A percentile compares a stretch with the other conserved stretches of the same genome.
phyloP scores from a whole-genome alignment of 2,113 vertebrate species.

The Acanthisitta chloris region DNA sequence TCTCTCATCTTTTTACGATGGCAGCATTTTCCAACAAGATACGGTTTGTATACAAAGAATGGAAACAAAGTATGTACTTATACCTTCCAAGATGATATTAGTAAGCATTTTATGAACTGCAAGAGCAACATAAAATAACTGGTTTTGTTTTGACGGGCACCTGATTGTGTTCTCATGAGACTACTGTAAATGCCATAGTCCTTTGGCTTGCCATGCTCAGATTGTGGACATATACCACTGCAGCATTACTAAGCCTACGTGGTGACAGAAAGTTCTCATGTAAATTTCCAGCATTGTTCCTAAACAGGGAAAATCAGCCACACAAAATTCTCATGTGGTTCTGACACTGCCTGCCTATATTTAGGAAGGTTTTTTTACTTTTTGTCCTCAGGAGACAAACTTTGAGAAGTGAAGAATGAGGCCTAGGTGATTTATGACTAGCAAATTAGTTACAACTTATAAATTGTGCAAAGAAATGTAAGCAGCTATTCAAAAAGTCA shows the following conservation, averaged over 20 bases:
- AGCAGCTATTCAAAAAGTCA: neutral
- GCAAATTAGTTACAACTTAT: neutral
- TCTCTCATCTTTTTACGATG: neutral
- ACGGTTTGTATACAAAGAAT: neutral
- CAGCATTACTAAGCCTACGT: neutral
- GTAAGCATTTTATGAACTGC: neutral
- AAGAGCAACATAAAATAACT: neutral
- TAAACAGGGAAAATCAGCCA: neutral
- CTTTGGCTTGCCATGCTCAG: neutral
- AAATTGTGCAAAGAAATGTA: neutral
- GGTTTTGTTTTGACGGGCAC: neutral
- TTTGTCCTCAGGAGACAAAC: neutral
- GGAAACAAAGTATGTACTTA: neutral
- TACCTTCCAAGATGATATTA: rapidly evolving
- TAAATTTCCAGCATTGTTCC: neutral
- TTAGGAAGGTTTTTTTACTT: neutral
- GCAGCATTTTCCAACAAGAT: neutral
- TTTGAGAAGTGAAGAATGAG: neutral
- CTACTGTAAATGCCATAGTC: neutral
- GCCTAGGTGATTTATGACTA: neutral
- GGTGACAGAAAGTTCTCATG: neutral
- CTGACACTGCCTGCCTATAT: neutral
- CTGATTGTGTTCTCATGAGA: neutral
- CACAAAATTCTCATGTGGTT: neutral
- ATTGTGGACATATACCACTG: neutral